phyloP scores from a whole-genome alignment of 2,888 invertebrate genomes.

The Parasteatoda lunata region DNA sequence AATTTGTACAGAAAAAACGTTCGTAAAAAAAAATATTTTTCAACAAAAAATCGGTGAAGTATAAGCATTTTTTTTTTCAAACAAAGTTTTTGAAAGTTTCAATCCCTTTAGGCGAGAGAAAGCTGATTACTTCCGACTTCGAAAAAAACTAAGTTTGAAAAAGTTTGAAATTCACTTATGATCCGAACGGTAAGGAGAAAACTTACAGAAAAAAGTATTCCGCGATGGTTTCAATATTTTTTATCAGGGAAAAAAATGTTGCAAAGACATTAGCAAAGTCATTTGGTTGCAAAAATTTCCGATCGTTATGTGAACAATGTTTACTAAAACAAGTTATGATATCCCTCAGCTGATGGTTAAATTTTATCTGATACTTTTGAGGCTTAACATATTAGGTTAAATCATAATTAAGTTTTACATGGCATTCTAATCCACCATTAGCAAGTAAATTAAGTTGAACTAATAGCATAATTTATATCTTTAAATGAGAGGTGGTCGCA shows the following conservation, averaged over 20 bases:
- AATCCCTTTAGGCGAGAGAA: slow-evolving; percentile 24
- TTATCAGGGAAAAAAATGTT: background rate
- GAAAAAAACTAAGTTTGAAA: slow-evolving; percentile 6
- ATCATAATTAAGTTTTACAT: too few relatives aligned
- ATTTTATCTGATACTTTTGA: too few relatives aligned
- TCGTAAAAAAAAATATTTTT: background rate
- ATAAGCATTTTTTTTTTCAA: slow-evolving; percentile 9
- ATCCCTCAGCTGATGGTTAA: too few relatives aligned
- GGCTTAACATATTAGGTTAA: too few relatives aligned
- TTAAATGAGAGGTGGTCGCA: too few relatives aligned
- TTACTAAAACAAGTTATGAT: too few relatives aligned
- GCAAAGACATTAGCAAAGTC: slow-evolving; percentile 12
- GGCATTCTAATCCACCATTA: too few relatives aligned
- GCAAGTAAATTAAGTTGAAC: too few relatives aligned
- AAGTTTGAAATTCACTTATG: slow-evolving; percentile 51
- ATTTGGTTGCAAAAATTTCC: background rate
- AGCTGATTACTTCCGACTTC: slow-evolving; percentile 20
- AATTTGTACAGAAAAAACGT: background rate
- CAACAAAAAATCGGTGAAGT: background rate
- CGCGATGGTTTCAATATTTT: background rate
- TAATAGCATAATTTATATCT: too few relatives aligned
- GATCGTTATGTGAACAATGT: too few relatives aligned
- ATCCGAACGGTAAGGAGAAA: slow-evolving; percentile 6
- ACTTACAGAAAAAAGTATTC: slow-evolving; percentile 8
- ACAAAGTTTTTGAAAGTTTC: slow-evolving; percentile 40